Evolutionary conservation across 35 echinoderm and acorn worm species (phyloP), one percentile per base, ranked within the genome.

Genomic region (Apostichopus parvimensis): DNA sequence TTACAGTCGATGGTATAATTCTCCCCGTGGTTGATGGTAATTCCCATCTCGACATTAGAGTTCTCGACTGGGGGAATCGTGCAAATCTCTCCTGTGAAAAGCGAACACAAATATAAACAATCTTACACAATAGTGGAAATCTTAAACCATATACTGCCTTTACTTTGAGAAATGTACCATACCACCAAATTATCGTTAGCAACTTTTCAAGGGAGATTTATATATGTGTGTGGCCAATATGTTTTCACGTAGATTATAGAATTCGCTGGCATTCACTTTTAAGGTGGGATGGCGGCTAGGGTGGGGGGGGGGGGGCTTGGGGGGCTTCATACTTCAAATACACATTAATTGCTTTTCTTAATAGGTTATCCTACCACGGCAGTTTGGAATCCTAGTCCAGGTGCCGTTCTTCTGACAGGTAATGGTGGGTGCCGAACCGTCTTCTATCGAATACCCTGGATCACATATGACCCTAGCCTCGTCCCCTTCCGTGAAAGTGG

Each of bases 1-100:
- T 56, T n/a, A 54, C 79, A 82, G 13, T 34, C 17, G 45, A 82
- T 82, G 79, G 18, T n/a, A 14, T 82, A 82, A 55, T 82, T 45
- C 17, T 82, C 21, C 54, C 79, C 79, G 15, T 82, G 79, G 55
- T 55, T 82, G 52, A 82, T 54, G 12, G 45, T 82, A 45, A 34
- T 7, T 17, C 79, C 79, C 34, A 5, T 18, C 9, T 53, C 15
- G 8, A 52, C 14, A 52, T 82, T 82, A 14, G 79, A 82, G 54
- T 82, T 82, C 5, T 54, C 79, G 52, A 82, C 25, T 54, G 79
- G 52, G 13, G 79, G 52, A 8, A 82, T 52, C 24, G 8, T 82
- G 54, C 79, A 82, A 8, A 4, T 53, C 28, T 15, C 15, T 52
- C 2, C n/a, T 53, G 25, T 34, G 53, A 52, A 81, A 14, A 81